phyloP scores from a whole-genome alignment of 2,797 vertebrate species.

The Gallinago solitaria region DNA sequence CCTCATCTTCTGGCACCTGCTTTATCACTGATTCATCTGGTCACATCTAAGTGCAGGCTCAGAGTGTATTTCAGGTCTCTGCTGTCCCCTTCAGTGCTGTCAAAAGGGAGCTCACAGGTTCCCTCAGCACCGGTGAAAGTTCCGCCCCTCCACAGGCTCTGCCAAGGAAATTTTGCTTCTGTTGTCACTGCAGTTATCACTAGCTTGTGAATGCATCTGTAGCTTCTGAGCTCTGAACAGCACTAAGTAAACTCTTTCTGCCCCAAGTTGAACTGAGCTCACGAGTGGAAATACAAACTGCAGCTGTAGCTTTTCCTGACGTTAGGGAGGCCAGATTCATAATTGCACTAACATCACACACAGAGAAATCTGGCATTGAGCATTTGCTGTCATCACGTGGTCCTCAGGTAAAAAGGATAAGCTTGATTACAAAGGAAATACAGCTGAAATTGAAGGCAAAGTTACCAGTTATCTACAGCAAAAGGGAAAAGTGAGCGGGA shows the following conservation, averaged over 20 bases:
- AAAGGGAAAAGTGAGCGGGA: background rate
- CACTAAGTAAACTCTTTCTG: background rate
- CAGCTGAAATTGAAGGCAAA: background rate
- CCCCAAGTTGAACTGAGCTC: background rate
- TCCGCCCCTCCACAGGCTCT: background rate
- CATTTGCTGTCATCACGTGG: background rate
- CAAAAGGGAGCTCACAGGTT: background rate
- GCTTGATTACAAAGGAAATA: background rate
- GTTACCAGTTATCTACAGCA: background rate
- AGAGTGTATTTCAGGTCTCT: background rate
- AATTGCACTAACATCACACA: background rate
- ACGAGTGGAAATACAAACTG: background rate
- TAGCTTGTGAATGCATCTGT: background rate
- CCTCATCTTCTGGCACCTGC: background rate
- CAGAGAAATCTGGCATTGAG: background rate
- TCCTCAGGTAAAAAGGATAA: background rate
- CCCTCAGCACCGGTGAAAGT: background rate
- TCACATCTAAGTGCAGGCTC: background rate
- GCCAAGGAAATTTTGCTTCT: background rate
- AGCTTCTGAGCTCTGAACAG: background rate
- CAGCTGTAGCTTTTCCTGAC: background rate
- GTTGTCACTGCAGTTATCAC: background rate
- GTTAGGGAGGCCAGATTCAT: background rate
- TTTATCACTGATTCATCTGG: background rate
- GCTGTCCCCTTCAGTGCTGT: background rate